phyloP scores from a whole-genome alignment of 2,888 invertebrate species.

The Machimus rusticus region DNA sequence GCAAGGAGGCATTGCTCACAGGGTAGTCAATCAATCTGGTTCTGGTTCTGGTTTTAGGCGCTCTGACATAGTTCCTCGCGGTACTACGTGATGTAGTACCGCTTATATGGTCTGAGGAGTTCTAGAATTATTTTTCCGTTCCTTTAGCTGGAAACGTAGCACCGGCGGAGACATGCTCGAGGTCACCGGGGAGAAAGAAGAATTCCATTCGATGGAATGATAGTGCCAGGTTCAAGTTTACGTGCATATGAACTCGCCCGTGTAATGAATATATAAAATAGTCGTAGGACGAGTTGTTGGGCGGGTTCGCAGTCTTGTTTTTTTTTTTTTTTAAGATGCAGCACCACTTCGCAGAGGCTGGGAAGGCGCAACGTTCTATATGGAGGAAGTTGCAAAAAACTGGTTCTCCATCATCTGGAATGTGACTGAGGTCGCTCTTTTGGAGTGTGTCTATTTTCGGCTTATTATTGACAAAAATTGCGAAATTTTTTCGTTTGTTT shows the following conservation, averaged over 20 bases:
- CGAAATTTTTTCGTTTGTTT: background rate
- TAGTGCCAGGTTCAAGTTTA: conserved; percentile 43
- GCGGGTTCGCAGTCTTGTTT: background rate
- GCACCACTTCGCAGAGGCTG: background rate
- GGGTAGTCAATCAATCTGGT: conserved; percentile 13
- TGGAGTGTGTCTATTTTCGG: background rate
- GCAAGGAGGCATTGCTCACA: background rate
- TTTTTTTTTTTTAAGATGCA: conserved; percentile 11
- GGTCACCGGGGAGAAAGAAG: conserved; percentile 30
- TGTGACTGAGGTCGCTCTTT: background rate
- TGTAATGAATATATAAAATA: conserved; percentile 30
- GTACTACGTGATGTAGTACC: background rate
- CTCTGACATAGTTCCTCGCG: background rate
- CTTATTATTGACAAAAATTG: background rate
- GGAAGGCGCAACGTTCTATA: background rate
- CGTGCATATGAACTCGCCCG: background rate
- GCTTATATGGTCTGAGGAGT: background rate
- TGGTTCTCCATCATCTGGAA: background rate
- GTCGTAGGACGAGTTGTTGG: conserved; percentile 33
- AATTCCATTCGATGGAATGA: background rate
- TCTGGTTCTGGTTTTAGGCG: background rate
- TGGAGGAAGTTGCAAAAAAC: background rate
- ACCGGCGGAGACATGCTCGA: conserved; percentile 12
- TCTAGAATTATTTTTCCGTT: conserved; percentile 2
- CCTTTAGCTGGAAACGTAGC: background rate